Percentiles rank a stretch among this genome's conserved stretches.
phyloP scores from a whole-genome alignment of 2,113 vertebrate species.

The Thomomys bottae region DNA sequence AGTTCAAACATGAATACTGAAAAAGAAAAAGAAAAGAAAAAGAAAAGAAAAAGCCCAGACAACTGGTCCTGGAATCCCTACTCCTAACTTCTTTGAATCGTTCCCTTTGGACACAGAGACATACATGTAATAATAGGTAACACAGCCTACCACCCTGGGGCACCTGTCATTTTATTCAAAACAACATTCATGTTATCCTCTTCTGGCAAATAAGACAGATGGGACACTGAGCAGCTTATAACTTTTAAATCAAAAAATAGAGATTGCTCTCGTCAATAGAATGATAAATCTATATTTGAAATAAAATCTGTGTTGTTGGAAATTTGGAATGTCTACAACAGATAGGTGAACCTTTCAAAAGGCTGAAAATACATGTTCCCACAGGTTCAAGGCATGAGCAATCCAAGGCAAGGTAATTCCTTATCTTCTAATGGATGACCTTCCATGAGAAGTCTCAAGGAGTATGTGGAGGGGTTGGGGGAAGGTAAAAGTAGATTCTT shows the following conservation, averaged over 20 bases:
- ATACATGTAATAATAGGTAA: too few species aligned
- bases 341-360: not conserved
- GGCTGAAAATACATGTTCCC: conserved; percentile 13
- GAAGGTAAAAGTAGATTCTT: conserved; percentile 18
- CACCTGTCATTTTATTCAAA: not conserved
- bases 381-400: not conserved
- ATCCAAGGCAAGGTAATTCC: not conserved
- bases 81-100: not conserved
- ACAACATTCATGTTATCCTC: not conserved
- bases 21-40: not conserved
- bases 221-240: not conserved
- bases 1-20: too few species aligned
- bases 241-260: not conserved
- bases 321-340: not conserved
- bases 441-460: not conserved
- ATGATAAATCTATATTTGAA: not conserved
- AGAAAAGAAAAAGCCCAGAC: not conserved
- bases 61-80: not conserved
- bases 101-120: not conserved
- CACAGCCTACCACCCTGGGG: not conserved
- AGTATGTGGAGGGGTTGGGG: not conserved
- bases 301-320: not conserved
- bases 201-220: not conserved
- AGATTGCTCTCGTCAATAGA: too few species aligned
- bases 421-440: not conserved